phyloP scores from a whole-genome alignment of 2,113 vertebrate species.

The Prionailurus viverrinus region DNA sequence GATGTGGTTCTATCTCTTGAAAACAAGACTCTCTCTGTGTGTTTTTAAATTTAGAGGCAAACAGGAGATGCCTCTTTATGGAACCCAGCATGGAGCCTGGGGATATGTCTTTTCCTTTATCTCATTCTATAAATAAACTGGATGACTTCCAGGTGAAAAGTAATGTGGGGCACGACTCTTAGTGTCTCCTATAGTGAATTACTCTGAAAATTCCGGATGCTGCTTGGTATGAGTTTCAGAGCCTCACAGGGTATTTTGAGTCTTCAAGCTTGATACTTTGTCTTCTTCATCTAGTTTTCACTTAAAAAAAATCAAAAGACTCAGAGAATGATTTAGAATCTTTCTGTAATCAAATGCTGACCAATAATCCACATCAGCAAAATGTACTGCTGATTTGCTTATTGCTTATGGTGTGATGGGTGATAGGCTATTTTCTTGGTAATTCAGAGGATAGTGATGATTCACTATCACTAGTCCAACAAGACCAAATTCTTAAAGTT shows the following conservation, averaged over 20 bases:
- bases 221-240: not conserved
- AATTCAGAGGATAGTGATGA: not conserved
- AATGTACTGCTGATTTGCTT: not conserved
- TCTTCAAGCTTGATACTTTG: not conserved
- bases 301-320: not conserved
- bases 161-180: not conserved
- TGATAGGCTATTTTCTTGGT: not conserved
- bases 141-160: not conserved
- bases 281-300: slow-evolving; percentile 29
- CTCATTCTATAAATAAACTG: slow-evolving; percentile 47
- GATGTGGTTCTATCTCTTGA: not conserved
- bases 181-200: not conserved
- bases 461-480: not conserved
- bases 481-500: not conserved
- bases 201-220: not conserved
- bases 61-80: not conserved
- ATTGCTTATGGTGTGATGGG: not conserved
- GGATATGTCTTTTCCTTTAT: not conserved
- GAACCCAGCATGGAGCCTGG: not conserved
- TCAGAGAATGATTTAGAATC: slow-evolving; percentile 2
- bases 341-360: slow-evolving; percentile 18
- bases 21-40: not conserved
- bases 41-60: slow-evolving; percentile 12
- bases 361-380: not conserved
- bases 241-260: not conserved